Percentiles rank a stretch among this genome's conserved stretches.
These are phyloP conservation scores for Portevinia maculata DNA, from an alignment of 2,888 invertebrate genomes.

Conservation along the genomic window DNA sequence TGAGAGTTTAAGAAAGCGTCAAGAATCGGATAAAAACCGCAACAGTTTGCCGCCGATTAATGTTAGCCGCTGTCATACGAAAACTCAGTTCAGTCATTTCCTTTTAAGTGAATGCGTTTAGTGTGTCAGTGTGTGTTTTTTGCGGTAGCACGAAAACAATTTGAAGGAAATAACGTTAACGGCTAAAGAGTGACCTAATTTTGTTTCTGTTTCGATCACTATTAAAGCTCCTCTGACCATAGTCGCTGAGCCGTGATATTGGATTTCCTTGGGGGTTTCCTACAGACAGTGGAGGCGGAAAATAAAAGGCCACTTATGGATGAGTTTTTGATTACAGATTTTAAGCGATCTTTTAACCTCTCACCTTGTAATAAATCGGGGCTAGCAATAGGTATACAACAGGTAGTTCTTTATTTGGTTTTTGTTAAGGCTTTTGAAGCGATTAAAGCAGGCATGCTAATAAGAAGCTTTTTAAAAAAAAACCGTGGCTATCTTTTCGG, in stretches of 20 bases:
- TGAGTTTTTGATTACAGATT: neutral
- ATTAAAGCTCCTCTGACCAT: constrained; percentile 3
- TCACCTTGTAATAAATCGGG: too few species aligned
- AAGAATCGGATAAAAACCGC: constrained; percentile 23
- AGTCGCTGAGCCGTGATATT: constrained; percentile 28
- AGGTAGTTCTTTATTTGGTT: too few species aligned
- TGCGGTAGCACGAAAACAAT: neutral
- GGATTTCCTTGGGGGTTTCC: constrained; percentile 5
- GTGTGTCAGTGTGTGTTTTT: neutral
- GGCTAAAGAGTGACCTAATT: constrained; percentile 33
- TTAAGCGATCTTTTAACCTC: too few species aligned
- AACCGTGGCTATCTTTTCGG: too few species aligned
- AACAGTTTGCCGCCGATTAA: constrained; percentile 29
- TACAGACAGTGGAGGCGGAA: constrained; percentile 5
- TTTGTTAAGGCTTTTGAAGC: too few species aligned
- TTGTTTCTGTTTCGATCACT: constrained; percentile 3
- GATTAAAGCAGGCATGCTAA: too few species aligned
- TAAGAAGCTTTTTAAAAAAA: too few species aligned
- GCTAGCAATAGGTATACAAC: too few species aligned
- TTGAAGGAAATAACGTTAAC: constrained; percentile 4
- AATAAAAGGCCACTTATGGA: neutral
- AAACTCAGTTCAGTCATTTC: neutral
- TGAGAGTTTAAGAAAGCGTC: constrained; percentile 27
- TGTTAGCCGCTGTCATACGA: constrained; percentile 26
- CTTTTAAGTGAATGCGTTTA: neutral